Evolutionary conservation across 1,140 invertebrate genomes (phyloP), one percentile per base, ranked within the genome.

Genomic region (Ylistrum balloti): DNA sequence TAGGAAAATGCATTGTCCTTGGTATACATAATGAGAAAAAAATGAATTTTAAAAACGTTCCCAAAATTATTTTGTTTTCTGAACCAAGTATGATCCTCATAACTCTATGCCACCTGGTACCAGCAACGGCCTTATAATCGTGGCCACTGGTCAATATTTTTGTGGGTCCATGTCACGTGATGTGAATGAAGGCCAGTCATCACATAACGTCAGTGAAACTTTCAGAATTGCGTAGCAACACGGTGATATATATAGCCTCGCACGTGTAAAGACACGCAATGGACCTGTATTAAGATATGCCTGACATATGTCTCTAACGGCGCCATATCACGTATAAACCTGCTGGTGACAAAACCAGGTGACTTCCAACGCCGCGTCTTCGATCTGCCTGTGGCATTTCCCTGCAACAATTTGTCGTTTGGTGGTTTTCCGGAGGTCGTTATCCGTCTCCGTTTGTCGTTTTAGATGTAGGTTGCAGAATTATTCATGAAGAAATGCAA

Each of bases 401-500:
- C 56, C 22, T 74, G n/a, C 56, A 28, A 74, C 56, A 74, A 28
- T 74, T 74, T 74, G 56, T 74, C 56, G 56, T 28, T 74, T n/a
- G 56, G 56, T 74, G 17, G 20, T 1, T 74, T 28, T 74, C 56
- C 56, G 56, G 56, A 28, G 56, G 28, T 74, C 56, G 56, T 74
- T 74, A 74, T 74, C 56, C 56, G 56, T 74, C 56, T 28, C 56
- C 56, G 56, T 74, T 3, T n/a, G 56, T 28, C 56, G 56, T 74
- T 74, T 74, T 28, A 28, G n/a, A 74, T 74, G 56, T 74, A 74
- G 56, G 56, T 74, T 74, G 56, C 56, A 74, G 28, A 74, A 74
- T 74, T 74, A 74, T 74, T 74, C 56, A 74, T 74, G 56, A 74
- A 28, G 15, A 74, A 74, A 74, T 74, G 56, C 56, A 74, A 74